phyloP scores from a whole-genome alignment of 2,797 vertebrate genomes.

The Sparidentex hasta region DNA sequence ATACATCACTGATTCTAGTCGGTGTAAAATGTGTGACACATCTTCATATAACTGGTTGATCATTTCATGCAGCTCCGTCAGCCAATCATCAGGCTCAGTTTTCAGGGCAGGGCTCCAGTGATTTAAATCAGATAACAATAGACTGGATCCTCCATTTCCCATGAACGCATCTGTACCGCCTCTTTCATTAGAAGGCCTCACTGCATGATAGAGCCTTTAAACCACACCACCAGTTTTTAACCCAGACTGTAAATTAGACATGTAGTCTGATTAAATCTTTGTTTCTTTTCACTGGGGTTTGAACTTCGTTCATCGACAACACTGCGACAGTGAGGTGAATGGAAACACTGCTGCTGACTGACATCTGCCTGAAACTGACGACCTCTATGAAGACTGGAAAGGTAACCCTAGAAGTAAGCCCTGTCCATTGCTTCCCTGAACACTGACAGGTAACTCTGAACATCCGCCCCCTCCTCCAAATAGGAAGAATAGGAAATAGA shows the following conservation, averaged over 20 bases:
- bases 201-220: not conserved
- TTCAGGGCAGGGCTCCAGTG: not conserved
- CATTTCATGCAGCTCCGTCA: not conserved
- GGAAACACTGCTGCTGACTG: slow-evolving; percentile 30
- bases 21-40: slow-evolving; percentile 21
- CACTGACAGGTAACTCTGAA: slow-evolving; percentile 20
- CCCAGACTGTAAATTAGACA: not conserved
- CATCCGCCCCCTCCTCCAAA: slow-evolving; percentile 20
- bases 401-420: slow-evolving; percentile 2
- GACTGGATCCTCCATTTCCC: slow-evolving; percentile 18
- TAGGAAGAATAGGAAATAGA: slow-evolving; percentile 24
- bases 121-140: not conserved
- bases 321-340: not conserved
- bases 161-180: not conserved
- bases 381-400: not conserved
- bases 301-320: not conserved
- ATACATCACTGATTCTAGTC: not conserved
- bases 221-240: not conserved
- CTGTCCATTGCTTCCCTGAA: slow-evolving; percentile 28
- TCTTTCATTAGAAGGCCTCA: no score
- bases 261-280: not conserved
- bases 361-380: slow-evolving; percentile 22
- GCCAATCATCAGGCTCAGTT: slow-evolving; percentile 13
- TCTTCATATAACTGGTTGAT: not conserved
- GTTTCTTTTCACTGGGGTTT: no score